phyloP scores from a whole-genome alignment of 2,797 vertebrate species.

The Mus caroli region DNA sequence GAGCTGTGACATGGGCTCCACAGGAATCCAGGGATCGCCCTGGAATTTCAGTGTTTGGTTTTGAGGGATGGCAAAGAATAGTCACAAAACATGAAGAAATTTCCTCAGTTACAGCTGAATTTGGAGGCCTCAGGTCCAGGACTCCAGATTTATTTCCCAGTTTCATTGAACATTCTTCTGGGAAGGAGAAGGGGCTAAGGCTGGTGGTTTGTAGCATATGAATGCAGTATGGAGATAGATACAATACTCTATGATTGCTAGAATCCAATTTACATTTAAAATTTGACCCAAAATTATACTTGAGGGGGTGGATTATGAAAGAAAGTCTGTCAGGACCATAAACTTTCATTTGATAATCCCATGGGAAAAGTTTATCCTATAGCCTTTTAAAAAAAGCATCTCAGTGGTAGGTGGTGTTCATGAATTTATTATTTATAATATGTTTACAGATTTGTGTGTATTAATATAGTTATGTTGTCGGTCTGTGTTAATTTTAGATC shows the following conservation, averaged over 20 bases:
- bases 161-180: not conserved
- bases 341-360: constrained; percentile 67
- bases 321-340: not conserved
- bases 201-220: not conserved
- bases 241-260: not conserved
- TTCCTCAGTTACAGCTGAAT: not conserved
- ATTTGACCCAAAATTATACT: constrained; percentile 56
- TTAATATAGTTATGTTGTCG: constrained; percentile 66
- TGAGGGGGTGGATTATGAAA: not conserved
- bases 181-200: not conserved
- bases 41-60: not conserved
- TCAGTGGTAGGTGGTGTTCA: constrained; percentile 63
- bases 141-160: not conserved
- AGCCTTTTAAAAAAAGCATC: constrained; percentile 20
- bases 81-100: not conserved
- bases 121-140: not conserved
- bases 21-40: not conserved
- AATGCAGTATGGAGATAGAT: not conserved
- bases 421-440: constrained; percentile 73
- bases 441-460: constrained; percentile 67
- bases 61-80: not conserved
- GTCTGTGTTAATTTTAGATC: constrained; percentile 70
- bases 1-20: not conserved
- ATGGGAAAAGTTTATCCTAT: constrained; percentile 53
- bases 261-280: constrained; percentile 56